Conservation (phyloP, 2,888 invertebrate species). For the Eristalis tenax region DNA sequence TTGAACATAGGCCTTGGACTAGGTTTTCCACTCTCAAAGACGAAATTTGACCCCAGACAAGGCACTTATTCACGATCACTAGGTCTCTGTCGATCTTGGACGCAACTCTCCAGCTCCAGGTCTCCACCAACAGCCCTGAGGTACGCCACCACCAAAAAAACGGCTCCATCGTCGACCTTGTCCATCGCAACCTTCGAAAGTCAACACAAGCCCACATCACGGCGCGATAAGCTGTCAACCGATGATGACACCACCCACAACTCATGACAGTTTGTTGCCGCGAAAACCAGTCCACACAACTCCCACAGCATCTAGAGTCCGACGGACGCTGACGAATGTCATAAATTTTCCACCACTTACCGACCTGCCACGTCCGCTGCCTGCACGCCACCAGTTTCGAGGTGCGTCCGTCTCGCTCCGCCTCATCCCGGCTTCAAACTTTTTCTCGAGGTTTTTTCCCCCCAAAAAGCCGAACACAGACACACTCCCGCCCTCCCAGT, state of each 20-base stretch:
- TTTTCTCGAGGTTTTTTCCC: background rate
- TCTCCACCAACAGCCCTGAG: background rate
- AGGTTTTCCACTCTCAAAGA: too few species aligned
- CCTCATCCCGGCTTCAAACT: background rate
- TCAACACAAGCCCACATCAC: background rate
- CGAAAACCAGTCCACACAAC: conserved; percentile 8
- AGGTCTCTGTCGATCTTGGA: too few species aligned
- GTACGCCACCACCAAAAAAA: background rate
- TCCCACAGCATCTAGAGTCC: conserved; percentile 8
- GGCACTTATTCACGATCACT: too few species aligned
- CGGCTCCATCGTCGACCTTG: background rate
- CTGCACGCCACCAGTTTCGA: conserved; percentile 3
- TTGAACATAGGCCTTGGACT: too few species aligned
- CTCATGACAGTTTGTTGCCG: background rate
- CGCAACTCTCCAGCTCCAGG: too few species aligned
- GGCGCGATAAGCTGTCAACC: background rate
- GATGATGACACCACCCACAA: background rate
- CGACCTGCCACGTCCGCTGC: background rate
- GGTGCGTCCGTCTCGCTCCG: background rate
- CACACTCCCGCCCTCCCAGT: background rate
- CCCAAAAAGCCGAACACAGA: background rate
- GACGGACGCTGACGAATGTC: background rate
- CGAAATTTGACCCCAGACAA: too few species aligned
- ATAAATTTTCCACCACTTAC: conserved; percentile 34
- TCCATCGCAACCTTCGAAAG: background rate